Evolutionary conservation across 2,797 vertebrate genomes (phyloP), one percentile per base, ranked within the genome.

Genomic region (Pipistrellus kuhlii): DNA sequence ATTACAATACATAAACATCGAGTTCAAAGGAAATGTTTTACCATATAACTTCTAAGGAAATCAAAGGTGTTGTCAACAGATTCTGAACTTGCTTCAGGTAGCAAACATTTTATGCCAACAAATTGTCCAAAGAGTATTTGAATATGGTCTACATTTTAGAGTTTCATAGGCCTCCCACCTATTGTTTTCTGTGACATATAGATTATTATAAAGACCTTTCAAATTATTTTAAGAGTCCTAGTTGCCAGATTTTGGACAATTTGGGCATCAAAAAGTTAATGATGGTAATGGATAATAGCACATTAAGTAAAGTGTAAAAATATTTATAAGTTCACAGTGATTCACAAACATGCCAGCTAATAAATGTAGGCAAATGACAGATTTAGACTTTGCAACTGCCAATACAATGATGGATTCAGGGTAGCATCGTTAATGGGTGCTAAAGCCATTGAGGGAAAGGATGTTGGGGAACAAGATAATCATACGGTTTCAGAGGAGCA

Each of bases 21-120:
- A 73, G 38, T 85, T 96, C 91, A 90, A 94, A 95, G 87, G 48
- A 90, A 94, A 91, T 55, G 32, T 82, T 95, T 38, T 59, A 73
- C 51, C 68, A 51, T 87, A 90, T 6, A 71, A 13, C 53, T 88
- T 91, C 81, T 87, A 30, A 90, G 87, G 93, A 96, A 95, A 96
- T 91, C 84, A 96, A 96, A 96, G 95, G 9, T 62, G n/a, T 32
- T 87, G 69, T 91, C 77, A 93, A 85, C 35, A 78, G 35, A 73
- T 89, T 72, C 66, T 93, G 59, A 88, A 90, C 48, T 69, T 90
- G 77, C 85, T 94, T 83, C 77, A 87, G 2, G 85, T 55, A 38
- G 72, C 59, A 95, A 86, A 92, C 38, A 77, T 85, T 55, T 85
- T 81, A 55, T 62, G 12, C 7, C 32, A 82, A 84, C 59, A 86